Evolutionary conservation across 92 coral and sea anemone genomes (phyloP).

Genomic region (Galaxea fascicularis): DNA sequence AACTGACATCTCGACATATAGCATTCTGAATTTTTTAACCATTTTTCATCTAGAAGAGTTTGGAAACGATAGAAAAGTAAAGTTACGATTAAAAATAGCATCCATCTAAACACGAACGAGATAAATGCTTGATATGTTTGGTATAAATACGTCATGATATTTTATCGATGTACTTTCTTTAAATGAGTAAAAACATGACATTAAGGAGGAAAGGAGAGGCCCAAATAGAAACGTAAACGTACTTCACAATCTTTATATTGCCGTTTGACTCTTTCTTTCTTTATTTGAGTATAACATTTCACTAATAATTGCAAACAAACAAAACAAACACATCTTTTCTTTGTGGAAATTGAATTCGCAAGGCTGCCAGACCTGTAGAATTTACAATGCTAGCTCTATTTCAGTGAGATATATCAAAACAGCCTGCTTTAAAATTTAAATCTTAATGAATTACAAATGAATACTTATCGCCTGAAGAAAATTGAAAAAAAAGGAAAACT

Average conservation of each 20-base stretch:
- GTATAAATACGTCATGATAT: not conserved
- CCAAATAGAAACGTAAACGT: not conserved
- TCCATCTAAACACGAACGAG: not conserved
- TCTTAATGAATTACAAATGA: too few species aligned
- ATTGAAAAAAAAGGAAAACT: too few species aligned
- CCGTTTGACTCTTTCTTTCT: not conserved
- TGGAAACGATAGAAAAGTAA: not conserved
- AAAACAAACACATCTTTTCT: too few species aligned
- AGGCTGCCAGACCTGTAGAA: too few species aligned
- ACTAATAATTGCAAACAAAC: not conserved
- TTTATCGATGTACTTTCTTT: not conserved
- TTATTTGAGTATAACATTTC: not conserved
- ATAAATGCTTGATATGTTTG: too few species aligned
- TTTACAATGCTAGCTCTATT: too few species aligned
- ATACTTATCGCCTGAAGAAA: too few species aligned
- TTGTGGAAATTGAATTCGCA: too few species aligned
- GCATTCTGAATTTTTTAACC: not conserved
- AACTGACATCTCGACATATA: not conserved
- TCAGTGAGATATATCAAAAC: too few species aligned
- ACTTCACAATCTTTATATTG: not conserved
- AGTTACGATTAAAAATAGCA: too few species aligned
- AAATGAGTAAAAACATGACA: not conserved
- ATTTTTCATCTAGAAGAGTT: not conserved
- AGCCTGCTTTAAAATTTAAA: too few species aligned
- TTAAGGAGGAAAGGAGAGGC: not conserved